Conservation (phyloP, 2,888 invertebrate species). For the Hylaea fasciaria region DNA sequence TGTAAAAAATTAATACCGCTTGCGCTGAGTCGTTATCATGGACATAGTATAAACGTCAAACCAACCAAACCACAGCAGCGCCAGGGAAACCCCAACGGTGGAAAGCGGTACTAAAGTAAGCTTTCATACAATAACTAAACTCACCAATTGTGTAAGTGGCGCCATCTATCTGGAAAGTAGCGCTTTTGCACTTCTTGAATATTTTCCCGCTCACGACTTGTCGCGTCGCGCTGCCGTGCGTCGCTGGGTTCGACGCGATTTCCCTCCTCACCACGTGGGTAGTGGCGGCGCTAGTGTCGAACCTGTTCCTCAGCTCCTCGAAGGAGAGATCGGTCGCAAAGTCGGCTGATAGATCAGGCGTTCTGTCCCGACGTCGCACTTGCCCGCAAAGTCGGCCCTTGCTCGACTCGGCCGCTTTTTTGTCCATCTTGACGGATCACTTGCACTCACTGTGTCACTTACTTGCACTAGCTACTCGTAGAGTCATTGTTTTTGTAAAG, state of each 20-base stretch:
- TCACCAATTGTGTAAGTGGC: conserved; percentile 94
- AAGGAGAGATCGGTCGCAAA: conserved; percentile 70
- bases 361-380: conserved; percentile 65
- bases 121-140: conserved; percentile 48
- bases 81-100: conserved; percentile 38
- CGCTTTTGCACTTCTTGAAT: conserved; percentile 94
- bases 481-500: conserved; percentile 36
- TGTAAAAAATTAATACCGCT: too few relatives aligned
- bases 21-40: not conserved
- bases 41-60: conserved; percentile 7
- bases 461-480: conserved; percentile 44
- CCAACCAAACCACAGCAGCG: conserved; percentile 21
- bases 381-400: conserved; percentile 72
- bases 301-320: conserved; percentile 76
- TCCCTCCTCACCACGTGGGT: conserved; percentile 63
- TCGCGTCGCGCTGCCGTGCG: conserved; percentile 79
- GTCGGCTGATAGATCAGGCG: conserved; percentile 69
- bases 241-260: conserved; percentile 76
- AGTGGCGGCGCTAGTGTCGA: conserved; percentile 73
- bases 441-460: conserved; percentile 53
- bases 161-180: conserved; percentile 94
- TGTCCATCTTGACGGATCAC: conserved; percentile 65
- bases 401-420: conserved; percentile 56
- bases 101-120: conserved; percentile 44
- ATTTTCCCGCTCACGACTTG: conserved; percentile 85